phyloP scores from a whole-genome alignment of 2,797 vertebrate genomes.

The Siniperca scherzeri region DNA sequence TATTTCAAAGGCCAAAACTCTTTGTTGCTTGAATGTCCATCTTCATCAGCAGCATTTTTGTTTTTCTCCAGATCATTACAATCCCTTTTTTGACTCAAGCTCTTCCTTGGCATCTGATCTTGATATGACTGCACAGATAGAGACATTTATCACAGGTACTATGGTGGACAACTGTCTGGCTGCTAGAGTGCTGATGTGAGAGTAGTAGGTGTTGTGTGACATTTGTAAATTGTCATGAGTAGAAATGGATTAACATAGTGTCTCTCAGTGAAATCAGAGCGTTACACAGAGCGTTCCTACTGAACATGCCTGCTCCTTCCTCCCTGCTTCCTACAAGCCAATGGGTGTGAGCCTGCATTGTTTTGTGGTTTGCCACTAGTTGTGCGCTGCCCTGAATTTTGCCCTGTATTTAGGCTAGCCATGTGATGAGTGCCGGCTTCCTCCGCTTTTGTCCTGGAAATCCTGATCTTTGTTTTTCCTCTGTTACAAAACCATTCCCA shows the following conservation, averaged over 20 bases:
- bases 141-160: slow-evolving; percentile 85
- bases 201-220: slow-evolving; percentile 5
- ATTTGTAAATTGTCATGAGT: slow-evolving; percentile 2
- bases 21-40: slow-evolving; percentile 41
- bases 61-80: slow-evolving; percentile 87
- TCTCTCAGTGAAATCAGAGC: neutral
- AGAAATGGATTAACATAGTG: neutral
- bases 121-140: slow-evolving; percentile 74
- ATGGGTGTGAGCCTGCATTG: slow-evolving; percentile 42
- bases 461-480: slow-evolving; percentile 40
- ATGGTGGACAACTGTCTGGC: neutral
- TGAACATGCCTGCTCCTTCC: neutral
- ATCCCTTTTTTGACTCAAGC: slow-evolving; percentile 85
- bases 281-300: neutral
- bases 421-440: slow-evolving; percentile 52
- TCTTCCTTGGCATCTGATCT: slow-evolving; percentile 82
- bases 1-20: slow-evolving; percentile 24
- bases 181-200: neutral
- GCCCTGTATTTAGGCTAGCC: slow-evolving; percentile 43
- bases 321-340: slow-evolving; percentile 15
- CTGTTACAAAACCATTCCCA: slow-evolving; percentile 54
- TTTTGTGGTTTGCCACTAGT: slow-evolving; percentile 20
- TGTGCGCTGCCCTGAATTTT: slow-evolving; percentile 21
- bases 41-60: slow-evolving; percentile 38
- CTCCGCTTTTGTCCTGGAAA: slow-evolving; percentile 44